Evolutionary conservation across 2,888 invertebrate species (phyloP).

Genomic region (Spisula solida): DNA sequence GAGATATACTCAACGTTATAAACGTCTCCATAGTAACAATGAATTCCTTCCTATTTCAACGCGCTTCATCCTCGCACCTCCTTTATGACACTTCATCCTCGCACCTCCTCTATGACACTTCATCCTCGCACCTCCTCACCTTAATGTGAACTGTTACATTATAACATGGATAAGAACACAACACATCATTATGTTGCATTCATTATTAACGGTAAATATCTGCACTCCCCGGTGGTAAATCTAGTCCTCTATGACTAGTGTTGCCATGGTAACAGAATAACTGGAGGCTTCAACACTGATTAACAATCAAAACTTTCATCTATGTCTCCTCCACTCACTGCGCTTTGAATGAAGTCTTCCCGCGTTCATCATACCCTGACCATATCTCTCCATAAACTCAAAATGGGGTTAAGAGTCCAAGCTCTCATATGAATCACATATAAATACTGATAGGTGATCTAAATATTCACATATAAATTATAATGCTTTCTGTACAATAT

Average conservation of each 20-base stretch:
- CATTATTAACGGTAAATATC: neutral
- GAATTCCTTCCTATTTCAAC: neutral
- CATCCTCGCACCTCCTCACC: no score
- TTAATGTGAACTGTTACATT: no score
- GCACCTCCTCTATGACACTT: no score
- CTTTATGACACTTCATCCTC: no score
- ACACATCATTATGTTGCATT: neutral
- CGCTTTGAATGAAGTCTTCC: neutral
- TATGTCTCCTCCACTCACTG: neutral
- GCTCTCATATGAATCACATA: conserved; percentile 63
- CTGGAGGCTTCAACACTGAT: neutral
- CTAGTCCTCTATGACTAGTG: neutral
- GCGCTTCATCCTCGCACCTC: no score
- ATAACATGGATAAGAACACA: no score
- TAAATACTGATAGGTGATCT: conserved; percentile 73
- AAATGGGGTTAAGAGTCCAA: conserved; percentile 57
- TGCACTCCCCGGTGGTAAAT: neutral
- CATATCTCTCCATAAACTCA: conserved; percentile 34
- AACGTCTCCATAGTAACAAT: neutral
- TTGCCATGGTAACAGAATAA: neutral
- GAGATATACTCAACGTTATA: conserved; percentile 26
- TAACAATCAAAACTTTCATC: neutral
- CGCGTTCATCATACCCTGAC: neutral
- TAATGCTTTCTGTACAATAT: conserved; percentile 75
- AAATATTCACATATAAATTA: conserved; percentile 72